phyloP scores from a whole-genome alignment of 2,113 vertebrate genomes.

The Bambusicola thoracicus region DNA sequence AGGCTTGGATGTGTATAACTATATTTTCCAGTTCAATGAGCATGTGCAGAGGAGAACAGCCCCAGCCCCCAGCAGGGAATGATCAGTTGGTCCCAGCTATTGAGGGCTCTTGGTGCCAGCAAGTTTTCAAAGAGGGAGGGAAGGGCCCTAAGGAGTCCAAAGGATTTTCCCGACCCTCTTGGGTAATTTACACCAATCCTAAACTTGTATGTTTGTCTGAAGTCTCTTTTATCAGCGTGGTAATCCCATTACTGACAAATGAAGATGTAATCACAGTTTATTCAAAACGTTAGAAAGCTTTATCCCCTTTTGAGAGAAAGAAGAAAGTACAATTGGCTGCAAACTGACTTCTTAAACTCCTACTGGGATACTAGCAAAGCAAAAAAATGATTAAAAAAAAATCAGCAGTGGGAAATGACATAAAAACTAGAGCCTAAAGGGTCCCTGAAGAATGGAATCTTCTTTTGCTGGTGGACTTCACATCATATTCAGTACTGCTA shows the following conservation, averaged over 20 bases:
- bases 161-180: constrained; percentile 69
- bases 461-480: not conserved
- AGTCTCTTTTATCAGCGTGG: constrained; percentile 76
- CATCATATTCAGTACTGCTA: not conserved
- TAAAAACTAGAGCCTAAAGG: not conserved
- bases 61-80: constrained; percentile 65
- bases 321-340: constrained; percentile 74
- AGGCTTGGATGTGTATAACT: constrained; percentile 83
- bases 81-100: constrained; percentile 72
- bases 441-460: not conserved
- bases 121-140: constrained; percentile 41
- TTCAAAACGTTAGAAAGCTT: constrained; percentile 79
- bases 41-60: constrained; percentile 59
- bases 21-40: constrained; percentile 82
- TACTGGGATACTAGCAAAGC: constrained; percentile 46
- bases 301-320: constrained; percentile 75
- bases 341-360: constrained; percentile 77
- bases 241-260: constrained; percentile 92
- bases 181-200: constrained; percentile 80
- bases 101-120: constrained; percentile 68
- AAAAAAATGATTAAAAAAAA: not conserved
- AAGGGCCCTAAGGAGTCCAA: constrained; percentile 39
- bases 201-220: constrained; percentile 78
- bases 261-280: constrained; percentile 86
- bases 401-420: not conserved